These are phyloP conservation scores for Elephantulus edwardii DNA, from an alignment of 2,113 vertebrate species.

Conservation along the genomic window DNA sequence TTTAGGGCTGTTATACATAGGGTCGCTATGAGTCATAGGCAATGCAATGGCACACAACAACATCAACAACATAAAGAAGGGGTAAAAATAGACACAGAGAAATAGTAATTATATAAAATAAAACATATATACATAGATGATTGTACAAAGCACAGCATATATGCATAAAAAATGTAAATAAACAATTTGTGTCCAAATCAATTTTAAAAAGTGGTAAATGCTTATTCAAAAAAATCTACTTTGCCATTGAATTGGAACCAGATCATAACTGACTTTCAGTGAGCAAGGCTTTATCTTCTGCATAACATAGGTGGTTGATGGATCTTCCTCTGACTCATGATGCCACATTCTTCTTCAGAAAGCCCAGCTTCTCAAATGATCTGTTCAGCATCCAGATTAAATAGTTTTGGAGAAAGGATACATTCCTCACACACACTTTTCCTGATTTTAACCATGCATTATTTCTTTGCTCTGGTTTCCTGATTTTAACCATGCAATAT, in stretches of 20 bases:
- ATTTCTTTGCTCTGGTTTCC: background rate
- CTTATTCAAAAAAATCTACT: background rate
- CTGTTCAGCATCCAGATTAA: background rate
- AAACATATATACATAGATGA: too few relatives aligned
- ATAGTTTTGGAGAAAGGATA: too few relatives aligned
- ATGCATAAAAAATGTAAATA: too few relatives aligned
- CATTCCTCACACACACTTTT: background rate
- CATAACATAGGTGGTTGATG: background rate
- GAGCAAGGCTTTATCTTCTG: background rate
- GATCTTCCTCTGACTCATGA: background rate
- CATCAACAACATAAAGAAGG: too few relatives aligned
- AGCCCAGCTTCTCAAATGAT: background rate
- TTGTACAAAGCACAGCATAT: too few relatives aligned
- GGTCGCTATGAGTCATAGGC: too few relatives aligned
- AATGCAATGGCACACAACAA: too few relatives aligned
- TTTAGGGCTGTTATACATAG: too few relatives aligned
- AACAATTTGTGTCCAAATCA: too few relatives aligned
- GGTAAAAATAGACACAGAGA: too few relatives aligned
- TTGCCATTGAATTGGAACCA: conserved; percentile 21
- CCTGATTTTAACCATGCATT: background rate
- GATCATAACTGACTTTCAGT: too few relatives aligned
- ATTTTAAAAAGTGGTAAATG: background rate
- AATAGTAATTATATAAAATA: too few relatives aligned
- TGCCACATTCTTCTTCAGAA: background rate
- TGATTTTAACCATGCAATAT: background rate